These are phyloP conservation scores for Fabriciana adippe DNA, from an alignment of 2,888 invertebrate species.

Conservation along the genomic window DNA sequence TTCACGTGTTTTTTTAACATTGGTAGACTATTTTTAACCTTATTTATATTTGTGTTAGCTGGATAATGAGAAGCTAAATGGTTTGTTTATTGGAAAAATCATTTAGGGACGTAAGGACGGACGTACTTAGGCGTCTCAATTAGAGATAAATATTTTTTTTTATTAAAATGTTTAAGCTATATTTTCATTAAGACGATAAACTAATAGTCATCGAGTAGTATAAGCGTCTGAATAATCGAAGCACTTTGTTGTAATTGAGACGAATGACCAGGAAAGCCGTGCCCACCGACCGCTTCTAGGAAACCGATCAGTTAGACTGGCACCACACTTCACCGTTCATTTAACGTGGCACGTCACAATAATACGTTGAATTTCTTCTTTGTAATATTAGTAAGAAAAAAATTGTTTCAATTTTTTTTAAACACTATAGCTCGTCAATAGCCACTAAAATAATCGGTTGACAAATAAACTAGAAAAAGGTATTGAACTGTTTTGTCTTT, in stretches of 20 bases:
- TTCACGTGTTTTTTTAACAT: too few species aligned
- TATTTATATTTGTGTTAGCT: too few species aligned
- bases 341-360: not conserved
- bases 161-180: not conserved
- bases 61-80: too few species aligned
- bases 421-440: too few species aligned
- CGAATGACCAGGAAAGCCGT: conserved; percentile 54
- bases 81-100: too few species aligned
- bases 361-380: not conserved
- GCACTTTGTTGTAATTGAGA: conserved; percentile 56
- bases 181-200: conserved; percentile 13
- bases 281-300: conserved; percentile 50
- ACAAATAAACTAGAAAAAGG: too few species aligned
- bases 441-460: too few species aligned
- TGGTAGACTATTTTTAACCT: too few species aligned
- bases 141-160: not conserved
- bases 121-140: not conserved
- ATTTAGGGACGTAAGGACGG: too few species aligned
- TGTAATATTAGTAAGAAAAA: too few species aligned
- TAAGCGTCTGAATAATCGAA: conserved; percentile 30
- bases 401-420: too few species aligned
- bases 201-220: not conserved
- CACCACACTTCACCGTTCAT: conserved; percentile 32
- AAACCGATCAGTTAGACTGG: conserved; percentile 43
- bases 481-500: too few species aligned